Conservation (phyloP, 1,140 invertebrate genomes). For the Bemisia tabaci region DNA sequence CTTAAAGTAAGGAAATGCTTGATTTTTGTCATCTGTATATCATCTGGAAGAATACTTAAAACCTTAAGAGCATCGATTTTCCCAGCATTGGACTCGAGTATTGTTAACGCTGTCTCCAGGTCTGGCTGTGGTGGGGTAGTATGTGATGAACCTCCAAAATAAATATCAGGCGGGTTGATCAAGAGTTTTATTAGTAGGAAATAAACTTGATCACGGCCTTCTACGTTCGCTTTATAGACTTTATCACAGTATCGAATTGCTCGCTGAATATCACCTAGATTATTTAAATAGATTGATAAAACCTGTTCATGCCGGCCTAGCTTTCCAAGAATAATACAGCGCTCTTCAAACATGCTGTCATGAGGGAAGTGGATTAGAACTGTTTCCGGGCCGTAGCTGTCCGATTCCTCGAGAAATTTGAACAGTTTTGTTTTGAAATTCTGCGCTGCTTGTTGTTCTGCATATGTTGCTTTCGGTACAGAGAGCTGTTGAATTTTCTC, state of each 20-base stretch:
- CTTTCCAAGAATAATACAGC: slow-evolving; percentile 80
- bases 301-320: slow-evolving; percentile 81
- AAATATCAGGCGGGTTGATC: slow-evolving; percentile 39
- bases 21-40: slow-evolving; percentile 53
- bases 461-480: slow-evolving; percentile 39
- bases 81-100: slow-evolving; percentile 67
- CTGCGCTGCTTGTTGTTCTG: slow-evolving; percentile 43
- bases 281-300: slow-evolving; percentile 75
- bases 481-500: slow-evolving; percentile 45
- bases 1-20: slow-evolving; percentile 63
- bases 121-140: slow-evolving; percentile 46
- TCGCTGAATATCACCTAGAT: slow-evolving; percentile 58
- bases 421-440: slow-evolving; percentile 61
- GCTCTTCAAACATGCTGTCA: slow-evolving; percentile 79
- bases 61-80: slow-evolving; percentile 63
- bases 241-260: slow-evolving; percentile 76
- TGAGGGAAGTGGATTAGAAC: slow-evolving; percentile 76
- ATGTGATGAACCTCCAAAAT: slow-evolving; percentile 32
- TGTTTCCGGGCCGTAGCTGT: slow-evolving; percentile 73
- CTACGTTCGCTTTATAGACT: slow-evolving; percentile 37
- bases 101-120: slow-evolving; percentile 54
- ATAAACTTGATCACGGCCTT: slow-evolving; percentile 43
- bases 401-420: slow-evolving; percentile 69
- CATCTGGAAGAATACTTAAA: slow-evolving; percentile 57
- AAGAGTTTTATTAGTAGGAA: slow-evolving; percentile 40